Evolutionary conservation across 2,888 invertebrate species (phyloP).

Genomic region (Cryptocheilus praepositus): DNA sequence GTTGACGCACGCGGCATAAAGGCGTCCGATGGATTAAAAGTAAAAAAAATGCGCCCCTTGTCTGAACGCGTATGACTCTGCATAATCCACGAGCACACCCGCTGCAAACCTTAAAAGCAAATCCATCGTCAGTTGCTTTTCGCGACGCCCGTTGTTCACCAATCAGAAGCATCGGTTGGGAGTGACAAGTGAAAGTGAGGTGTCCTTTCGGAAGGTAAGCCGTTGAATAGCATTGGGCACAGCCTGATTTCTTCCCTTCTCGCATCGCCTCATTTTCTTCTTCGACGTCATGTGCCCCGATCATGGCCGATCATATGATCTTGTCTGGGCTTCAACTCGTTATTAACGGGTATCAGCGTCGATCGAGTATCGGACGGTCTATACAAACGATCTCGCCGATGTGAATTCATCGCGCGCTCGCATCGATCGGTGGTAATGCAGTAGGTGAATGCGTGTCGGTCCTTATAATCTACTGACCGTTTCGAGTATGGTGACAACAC

Average conservation of each 20-base stretch:
- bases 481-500: constrained; percentile 15
- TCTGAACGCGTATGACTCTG: constrained; percentile 6
- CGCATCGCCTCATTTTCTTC: constrained; percentile 24
- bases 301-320: constrained; percentile 24
- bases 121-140: constrained; percentile 9
- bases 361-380: constrained; percentile 19
- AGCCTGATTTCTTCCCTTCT: constrained; percentile 11
- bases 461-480: neutral
- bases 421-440: constrained; percentile 5
- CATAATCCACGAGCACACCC: constrained; percentile 6
- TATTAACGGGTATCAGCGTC: constrained; percentile 23
- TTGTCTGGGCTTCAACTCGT: constrained; percentile 7
- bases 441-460: constrained; percentile 19
- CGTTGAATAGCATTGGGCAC: constrained; percentile 9
- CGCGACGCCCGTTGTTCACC: constrained; percentile 8
- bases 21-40: neutral
- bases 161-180: neutral
- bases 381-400: constrained; percentile 18
- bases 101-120: constrained; percentile 9
- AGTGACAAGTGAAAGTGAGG: constrained; percentile 32
- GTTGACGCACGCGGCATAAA: neutral
- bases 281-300: constrained; percentile 20
- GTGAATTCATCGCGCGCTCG: constrained; percentile 8
- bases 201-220: constrained; percentile 17
- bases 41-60: neutral